phyloP scores from a whole-genome alignment of 2,113 vertebrate genomes.

The Phyllopteryx taeniolatus region DNA sequence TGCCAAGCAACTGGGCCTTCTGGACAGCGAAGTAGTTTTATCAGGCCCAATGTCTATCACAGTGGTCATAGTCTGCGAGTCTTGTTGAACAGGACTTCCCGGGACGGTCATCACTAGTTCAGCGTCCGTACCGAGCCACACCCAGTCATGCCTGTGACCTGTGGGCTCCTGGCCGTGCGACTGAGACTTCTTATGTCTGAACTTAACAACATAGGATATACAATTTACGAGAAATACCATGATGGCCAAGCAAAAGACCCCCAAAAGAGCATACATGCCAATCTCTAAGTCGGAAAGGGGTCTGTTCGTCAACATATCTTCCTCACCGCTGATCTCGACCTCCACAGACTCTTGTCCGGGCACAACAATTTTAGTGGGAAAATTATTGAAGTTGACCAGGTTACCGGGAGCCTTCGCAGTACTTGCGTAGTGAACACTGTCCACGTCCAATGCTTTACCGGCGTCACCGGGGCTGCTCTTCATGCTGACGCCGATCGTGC shows the following conservation, averaged over 20 bases:
- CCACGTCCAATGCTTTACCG: conserved; percentile 43
- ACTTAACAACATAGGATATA: conserved; percentile 82
- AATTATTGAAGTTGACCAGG: conserved; percentile 80
- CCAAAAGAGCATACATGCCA: conserved; percentile 90
- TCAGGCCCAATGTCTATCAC: conserved; percentile 80
- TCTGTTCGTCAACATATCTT: conserved; percentile 65
- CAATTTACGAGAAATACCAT: conserved; percentile 91
- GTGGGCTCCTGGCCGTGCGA: conserved; percentile 81
- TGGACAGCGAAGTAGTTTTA: conserved; percentile 59
- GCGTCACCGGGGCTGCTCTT: conserved; percentile 45
- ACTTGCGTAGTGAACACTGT: conserved; percentile 46
- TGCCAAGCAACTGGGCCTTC: conserved; percentile 62
- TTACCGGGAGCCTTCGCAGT: conserved; percentile 76
- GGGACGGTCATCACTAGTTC: conserved; percentile 84
- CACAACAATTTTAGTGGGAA: conserved; percentile 75
- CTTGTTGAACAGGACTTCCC: conserved; percentile 75
- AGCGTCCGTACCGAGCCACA: conserved; percentile 85
- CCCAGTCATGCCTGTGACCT: conserved; percentile 88
- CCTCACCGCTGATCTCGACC: conserved; percentile 58
- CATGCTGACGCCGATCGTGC: conserved; percentile 39
- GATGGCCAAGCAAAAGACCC: conserved; percentile 92
- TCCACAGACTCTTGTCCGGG: conserved; percentile 57
- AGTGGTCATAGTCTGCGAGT: conserved; percentile 74
- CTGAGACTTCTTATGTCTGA: conserved; percentile 83
- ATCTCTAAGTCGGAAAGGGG: conserved; percentile 91